Percentiles rank a stretch among this genome's conserved stretches.
Evolutionary conservation across 2,888 invertebrate genomes (phyloP).

Genomic region (Ernsta delagoae): DNA sequence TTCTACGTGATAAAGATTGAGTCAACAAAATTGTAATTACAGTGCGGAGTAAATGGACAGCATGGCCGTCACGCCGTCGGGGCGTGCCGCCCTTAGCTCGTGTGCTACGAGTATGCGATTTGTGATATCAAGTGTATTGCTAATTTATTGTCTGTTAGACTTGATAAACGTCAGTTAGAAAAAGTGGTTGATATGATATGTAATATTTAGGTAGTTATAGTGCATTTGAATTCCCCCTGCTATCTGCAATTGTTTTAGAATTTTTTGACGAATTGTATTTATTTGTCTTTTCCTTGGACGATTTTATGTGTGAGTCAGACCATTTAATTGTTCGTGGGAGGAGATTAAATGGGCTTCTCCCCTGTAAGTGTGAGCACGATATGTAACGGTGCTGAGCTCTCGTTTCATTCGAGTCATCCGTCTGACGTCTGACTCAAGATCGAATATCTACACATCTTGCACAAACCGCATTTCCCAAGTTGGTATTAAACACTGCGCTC

Average conservation of each 20-base stretch:
- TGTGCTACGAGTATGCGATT: conserved; percentile 67
- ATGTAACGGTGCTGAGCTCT: conserved; percentile 78
- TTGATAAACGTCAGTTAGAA: conserved; percentile 47
- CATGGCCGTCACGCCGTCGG: conserved; percentile 51
- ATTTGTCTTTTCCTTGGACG: conserved; percentile 52
- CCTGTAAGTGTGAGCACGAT: conserved; percentile 49
- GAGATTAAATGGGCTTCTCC: conserved; percentile 54
- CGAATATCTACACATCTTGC: too few species aligned
- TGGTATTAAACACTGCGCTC: background rate
- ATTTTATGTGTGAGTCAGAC: conserved; percentile 58
- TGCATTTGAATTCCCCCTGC: conserved; percentile 57
- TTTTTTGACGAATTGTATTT: conserved; percentile 39
- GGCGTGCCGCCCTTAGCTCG: conserved; percentile 57
- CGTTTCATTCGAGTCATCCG: conserved; percentile 50
- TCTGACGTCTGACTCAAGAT: conserved; percentile 34
- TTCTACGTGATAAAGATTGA: conserved; percentile 82
- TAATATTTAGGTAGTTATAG: conserved; percentile 28
- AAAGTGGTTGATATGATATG: conserved; percentile 37
- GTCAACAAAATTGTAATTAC: conserved; percentile 56
- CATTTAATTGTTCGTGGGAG: conserved; percentile 52
- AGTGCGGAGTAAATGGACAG: conserved; percentile 66
- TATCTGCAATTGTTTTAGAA: background rate
- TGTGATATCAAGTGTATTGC: conserved; percentile 77
- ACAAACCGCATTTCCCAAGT: background rate
- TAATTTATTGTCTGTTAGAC: conserved; percentile 66